These are phyloP conservation scores for Drosophila mayri DNA, from an alignment of 1,140 invertebrate species.

Conservation along the genomic window DNA sequence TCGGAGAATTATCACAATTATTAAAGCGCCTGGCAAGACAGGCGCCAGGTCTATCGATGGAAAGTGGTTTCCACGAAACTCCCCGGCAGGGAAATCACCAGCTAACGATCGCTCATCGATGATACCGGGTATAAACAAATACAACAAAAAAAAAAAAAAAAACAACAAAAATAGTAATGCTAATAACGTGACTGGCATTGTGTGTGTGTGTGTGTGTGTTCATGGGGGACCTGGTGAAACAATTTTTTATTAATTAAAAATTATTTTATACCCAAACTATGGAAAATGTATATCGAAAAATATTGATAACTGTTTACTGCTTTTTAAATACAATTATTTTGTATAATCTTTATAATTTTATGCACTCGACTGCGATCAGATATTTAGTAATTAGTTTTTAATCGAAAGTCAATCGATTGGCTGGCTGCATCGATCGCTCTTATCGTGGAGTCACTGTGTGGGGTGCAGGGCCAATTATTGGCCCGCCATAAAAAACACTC, in stretches of 20 bases:
- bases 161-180: background rate
- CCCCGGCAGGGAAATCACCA: constrained; percentile 23
- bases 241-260: background rate
- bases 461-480: constrained; percentile 40
- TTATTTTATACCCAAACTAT: background rate
- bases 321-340: background rate
- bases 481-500: constrained; percentile 32
- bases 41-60: constrained; percentile 31
- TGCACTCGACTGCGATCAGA: constrained; percentile 12
- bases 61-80: constrained; percentile 35
- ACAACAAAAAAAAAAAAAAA: too few species aligned
- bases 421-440: background rate
- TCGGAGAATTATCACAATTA: constrained; percentile 33
- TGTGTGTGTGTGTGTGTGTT: background rate
- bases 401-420: background rate
- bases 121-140: constrained; percentile 13
- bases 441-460: constrained; percentile 28
- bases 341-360: background rate
- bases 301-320: too few species aligned
- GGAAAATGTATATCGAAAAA: background rate
- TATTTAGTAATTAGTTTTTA: constrained; percentile 10
- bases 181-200: constrained; percentile 9
- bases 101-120: constrained; percentile 14
- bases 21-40: constrained; percentile 13
- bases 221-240: background rate